phyloP scores from a whole-genome alignment of 1,140 invertebrate genomes.

The Thaumetopoea pityocampa region DNA sequence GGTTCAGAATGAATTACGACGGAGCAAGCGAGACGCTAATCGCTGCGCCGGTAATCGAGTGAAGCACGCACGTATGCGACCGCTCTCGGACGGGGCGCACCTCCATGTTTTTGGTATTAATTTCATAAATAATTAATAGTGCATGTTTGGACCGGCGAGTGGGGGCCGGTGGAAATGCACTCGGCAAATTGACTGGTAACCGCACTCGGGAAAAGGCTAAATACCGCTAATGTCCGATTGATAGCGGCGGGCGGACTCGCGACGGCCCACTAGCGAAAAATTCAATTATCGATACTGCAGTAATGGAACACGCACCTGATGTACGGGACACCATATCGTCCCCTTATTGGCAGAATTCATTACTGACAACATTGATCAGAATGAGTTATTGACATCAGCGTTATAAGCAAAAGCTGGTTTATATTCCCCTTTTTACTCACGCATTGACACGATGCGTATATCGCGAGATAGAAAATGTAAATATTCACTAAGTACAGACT shows the following conservation, averaged over 20 bases:
- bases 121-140: constrained; percentile 72
- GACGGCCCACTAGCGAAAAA: not conserved
- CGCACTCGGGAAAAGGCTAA: constrained; percentile 68
- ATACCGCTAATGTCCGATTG: constrained; percentile 68
- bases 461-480: too few species aligned
- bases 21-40: constrained; percentile 12
- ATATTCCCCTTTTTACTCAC: too few species aligned
- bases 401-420: too few species aligned
- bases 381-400: too few species aligned
- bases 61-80: constrained; percentile 37
- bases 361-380: too few species aligned
- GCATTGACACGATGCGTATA: too few species aligned
- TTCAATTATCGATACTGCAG: constrained; percentile 7
- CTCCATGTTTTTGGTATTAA: constrained; percentile 61
- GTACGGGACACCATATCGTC: not conserved
- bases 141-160: constrained; percentile 55
- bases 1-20: constrained; percentile 17
- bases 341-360: constrained; percentile 1
- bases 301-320: too few species aligned
- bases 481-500: too few species aligned
- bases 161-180: constrained; percentile 66
- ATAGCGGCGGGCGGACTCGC: constrained; percentile 32
- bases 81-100: constrained; percentile 17
- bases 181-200: constrained; percentile 71
- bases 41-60: constrained; percentile 53